phyloP scores from a whole-genome alignment of 1,140 invertebrate genomes.

The Brachionus manjavacas region DNA sequence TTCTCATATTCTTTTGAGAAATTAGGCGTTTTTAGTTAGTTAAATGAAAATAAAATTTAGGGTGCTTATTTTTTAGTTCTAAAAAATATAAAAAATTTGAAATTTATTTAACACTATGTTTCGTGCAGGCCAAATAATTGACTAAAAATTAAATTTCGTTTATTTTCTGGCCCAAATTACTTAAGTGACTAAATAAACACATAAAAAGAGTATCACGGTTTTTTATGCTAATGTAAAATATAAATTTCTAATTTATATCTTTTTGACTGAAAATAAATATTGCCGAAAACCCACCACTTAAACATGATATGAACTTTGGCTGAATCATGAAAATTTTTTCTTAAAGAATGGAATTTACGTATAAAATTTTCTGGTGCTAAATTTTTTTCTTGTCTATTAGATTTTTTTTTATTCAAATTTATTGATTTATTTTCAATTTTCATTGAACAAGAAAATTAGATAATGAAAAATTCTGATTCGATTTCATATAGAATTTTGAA shows the following conservation, averaged over 20 bases:
- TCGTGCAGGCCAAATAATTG: too few relatives aligned
- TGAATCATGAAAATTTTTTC: background rate
- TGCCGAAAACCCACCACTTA: background rate
- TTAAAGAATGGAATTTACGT: background rate
- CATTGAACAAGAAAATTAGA: background rate
- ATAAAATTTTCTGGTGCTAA: background rate
- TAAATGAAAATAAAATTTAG: too few relatives aligned
- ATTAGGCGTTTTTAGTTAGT: too few relatives aligned
- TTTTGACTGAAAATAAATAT: background rate
- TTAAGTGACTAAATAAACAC: background rate
- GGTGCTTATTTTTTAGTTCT: too few relatives aligned
- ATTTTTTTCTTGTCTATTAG: background rate
- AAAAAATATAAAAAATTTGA: too few relatives aligned
- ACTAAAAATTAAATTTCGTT: too few relatives aligned
- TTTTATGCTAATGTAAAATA: background rate
- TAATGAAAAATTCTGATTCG: background rate
- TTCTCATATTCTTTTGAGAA: too few relatives aligned
- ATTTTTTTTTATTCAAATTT: background rate
- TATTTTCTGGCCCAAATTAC: background rate
- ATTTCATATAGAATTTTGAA: background rate
- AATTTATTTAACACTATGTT: too few relatives aligned
- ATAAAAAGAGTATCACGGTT: background rate
- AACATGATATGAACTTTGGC: background rate
- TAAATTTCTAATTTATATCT: background rate
- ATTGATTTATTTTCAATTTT: constrained; percentile 7